These are phyloP conservation scores for Azemiops feae DNA, from an alignment of 2,113 vertebrate species.

Conservation along the genomic window DNA sequence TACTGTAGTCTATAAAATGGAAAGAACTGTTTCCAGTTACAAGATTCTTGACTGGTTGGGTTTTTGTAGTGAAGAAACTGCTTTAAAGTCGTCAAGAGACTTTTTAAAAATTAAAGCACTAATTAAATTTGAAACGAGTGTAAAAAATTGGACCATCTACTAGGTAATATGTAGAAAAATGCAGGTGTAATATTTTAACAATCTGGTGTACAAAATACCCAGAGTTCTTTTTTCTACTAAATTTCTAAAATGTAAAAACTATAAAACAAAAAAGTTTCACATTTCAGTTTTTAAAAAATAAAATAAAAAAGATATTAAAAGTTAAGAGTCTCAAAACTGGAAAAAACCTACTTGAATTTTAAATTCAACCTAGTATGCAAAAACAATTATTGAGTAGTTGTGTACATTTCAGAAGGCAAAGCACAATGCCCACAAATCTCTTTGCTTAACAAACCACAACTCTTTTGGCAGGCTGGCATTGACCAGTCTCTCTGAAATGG, in stretches of 20 bases:
- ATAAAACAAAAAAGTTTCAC: not conserved
- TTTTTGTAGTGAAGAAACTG: not conserved
- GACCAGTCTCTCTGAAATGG: too few species aligned
- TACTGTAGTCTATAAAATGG: not conserved
- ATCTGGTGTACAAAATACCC: not conserved
- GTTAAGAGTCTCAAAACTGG: not conserved
- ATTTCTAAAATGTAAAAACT: not conserved
- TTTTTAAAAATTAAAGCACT: not conserved
- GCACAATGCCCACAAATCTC: not conserved
- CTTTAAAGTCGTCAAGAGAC: not conserved
- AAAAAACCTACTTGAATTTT: rapidly evolving
- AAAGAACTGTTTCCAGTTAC: not conserved
- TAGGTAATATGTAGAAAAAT: not conserved
- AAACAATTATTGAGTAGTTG: not conserved
- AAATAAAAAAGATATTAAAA: not conserved
- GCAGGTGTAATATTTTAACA: not conserved
- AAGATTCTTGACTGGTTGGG: not conserved
- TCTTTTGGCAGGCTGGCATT: not conserved
- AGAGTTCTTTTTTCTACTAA: not conserved
- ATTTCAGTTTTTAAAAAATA: not conserved
- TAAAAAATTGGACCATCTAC: not conserved
- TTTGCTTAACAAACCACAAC: not conserved
- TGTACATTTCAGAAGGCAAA: not conserved
- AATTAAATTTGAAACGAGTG: not conserved
- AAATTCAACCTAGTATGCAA: not conserved